Evolutionary conservation across 2,888 invertebrate genomes (phyloP), one percentile per base, ranked within the genome.

Genomic region (Philereme transversata): DNA sequence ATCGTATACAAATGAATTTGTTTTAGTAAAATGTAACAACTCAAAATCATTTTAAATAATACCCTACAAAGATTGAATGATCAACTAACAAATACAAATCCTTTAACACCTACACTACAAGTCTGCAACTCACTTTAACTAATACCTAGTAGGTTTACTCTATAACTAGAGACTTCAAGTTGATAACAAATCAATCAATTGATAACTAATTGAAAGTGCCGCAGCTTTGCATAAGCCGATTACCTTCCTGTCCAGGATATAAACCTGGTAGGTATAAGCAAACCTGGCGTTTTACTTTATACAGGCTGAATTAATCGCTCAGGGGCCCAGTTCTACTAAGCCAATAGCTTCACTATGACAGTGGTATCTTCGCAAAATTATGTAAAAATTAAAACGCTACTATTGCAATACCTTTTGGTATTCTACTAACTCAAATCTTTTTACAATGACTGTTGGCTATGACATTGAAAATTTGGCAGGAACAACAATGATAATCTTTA

Each of bases 181-280:
- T 60, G 56, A 67, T 62, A 62, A 51, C 58, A 49, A 60, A 67
- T 67, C 67, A 67, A 67, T 67, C 67, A 67, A 54, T 36, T 54
- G 64, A 67, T 67, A 67, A 60, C 64, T 67, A 67, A 67, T 67
- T 65, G 64, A 67, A 64, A 51, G 48, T 47, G 57, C 53, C 55
- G 50, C 57, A 38, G 38, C 51, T 64, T 60, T 60, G 60, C 57
- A 58, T 67, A 62, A 64, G 60, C 62, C 34, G 67, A 64, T 62
- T 59, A 52, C 52, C 54, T 51, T 54, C 55, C 44, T 48, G 47
- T 46, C 6, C 43, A 41, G 55, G 40, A 34, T 8, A 10, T 8
- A 22, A 41, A 50, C 46, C 57, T 40, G 58, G 40, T 51, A 22
- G 51, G 48, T 51, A 51, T 22, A 62, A 47, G 33, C 33, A 22